Conservation (phyloP, 2,797 vertebrate genomes). For the Danionella dracula region DNA sequence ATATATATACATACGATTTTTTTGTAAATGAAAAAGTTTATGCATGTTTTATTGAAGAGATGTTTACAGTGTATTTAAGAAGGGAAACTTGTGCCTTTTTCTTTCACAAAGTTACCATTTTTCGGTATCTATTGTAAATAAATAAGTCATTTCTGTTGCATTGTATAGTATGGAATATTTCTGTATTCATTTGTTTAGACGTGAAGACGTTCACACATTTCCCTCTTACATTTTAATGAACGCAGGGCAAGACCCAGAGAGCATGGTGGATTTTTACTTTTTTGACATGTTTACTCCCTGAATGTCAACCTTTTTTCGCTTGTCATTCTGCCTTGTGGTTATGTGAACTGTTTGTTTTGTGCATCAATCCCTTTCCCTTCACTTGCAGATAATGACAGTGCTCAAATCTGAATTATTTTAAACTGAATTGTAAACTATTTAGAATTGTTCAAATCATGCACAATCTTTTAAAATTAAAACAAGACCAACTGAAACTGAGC, state of each 20-base stretch:
- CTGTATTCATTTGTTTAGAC: slow-evolving; percentile 63
- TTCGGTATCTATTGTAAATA: slow-evolving; percentile 98
- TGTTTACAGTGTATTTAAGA: slow-evolving; percentile 99
- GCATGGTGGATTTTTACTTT: slow-evolving; percentile 55
- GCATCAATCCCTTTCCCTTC: slow-evolving; percentile 39
- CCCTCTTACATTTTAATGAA: neutral
- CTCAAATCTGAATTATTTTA: neutral
- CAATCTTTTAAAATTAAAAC: too few species aligned
- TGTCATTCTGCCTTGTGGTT: slow-evolving; percentile 58
- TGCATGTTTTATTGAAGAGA: slow-evolving; percentile 96
- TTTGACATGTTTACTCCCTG: slow-evolving; percentile 59
- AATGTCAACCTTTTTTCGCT: slow-evolving; percentile 57
- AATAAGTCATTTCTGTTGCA: slow-evolving; percentile 79
- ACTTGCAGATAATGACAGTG: neutral
- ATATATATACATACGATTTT: slow-evolving; percentile 70
- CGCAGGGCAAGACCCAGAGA: slow-evolving; percentile 47
- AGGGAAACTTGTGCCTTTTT: slow-evolving; percentile 99
- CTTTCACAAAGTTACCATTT: slow-evolving; percentile 90
- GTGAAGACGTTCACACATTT: slow-evolving; percentile 46
- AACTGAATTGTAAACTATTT: too few species aligned
- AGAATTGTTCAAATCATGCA: too few species aligned
- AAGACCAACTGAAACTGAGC: too few species aligned
- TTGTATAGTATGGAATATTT: slow-evolving; percentile 86
- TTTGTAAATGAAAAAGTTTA: slow-evolving; percentile 99
- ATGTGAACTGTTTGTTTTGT: slow-evolving; percentile 43